Percentiles rank a stretch among this genome's conserved stretches.
Conservation (phyloP, 2,113 vertebrate genomes). For the Bos javanicus region DNA sequence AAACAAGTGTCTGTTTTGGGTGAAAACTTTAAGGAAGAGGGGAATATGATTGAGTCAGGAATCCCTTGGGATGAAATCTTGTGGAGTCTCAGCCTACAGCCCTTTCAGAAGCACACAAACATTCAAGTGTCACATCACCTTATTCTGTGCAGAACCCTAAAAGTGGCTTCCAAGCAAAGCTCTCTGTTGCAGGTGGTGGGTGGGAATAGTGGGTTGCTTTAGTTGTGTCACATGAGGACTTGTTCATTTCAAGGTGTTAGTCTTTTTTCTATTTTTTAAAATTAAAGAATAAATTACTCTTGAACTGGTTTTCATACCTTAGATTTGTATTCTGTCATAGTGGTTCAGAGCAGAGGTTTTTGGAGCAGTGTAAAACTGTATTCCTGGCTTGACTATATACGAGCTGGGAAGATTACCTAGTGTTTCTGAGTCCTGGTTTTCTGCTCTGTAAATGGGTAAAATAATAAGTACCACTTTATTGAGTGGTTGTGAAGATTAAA, state of each 20-base stretch:
- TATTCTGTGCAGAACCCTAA: neutral
- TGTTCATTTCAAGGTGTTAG: neutral
- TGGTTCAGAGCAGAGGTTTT: slow-evolving; percentile 4
- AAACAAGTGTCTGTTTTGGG: neutral
- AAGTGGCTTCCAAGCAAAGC: neutral
- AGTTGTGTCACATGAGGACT: neutral
- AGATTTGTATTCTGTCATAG: neutral
- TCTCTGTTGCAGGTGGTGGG: neutral
- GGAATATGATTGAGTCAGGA: neutral
- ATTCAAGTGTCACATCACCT: neutral
- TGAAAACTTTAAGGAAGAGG: neutral
- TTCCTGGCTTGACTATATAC: neutral
- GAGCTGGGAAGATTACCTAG: neutral
- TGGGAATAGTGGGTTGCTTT: neutral
- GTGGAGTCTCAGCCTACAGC: neutral
- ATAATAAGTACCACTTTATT: neutral
- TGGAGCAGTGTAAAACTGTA: neutral
- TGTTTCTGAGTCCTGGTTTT: neutral
- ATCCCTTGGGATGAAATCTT: neutral
- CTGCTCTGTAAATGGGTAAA: neutral
- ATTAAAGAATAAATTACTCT: neutral
- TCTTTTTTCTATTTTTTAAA: neutral
- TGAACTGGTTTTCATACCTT: neutral
- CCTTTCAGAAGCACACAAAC: neutral
- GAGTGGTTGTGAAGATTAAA: neutral